phyloP scores from a whole-genome alignment of 1,140 invertebrate species.

The Ylistrum balloti region DNA sequence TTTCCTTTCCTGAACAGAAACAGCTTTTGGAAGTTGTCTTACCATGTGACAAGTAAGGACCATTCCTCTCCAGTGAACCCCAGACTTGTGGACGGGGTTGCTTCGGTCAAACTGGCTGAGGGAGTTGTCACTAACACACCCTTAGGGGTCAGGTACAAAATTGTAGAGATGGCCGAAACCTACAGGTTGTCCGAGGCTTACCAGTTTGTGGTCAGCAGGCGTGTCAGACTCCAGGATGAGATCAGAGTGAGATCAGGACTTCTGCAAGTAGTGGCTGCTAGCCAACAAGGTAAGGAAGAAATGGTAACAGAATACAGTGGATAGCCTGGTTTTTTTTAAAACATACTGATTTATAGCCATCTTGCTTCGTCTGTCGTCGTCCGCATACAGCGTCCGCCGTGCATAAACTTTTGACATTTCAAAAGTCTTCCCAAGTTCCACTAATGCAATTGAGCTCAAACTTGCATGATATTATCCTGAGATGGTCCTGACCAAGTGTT shows the following conservation, averaged over 20 bases:
- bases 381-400: no score
- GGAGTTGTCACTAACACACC: neutral
- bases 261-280: neutral
- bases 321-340: no score
- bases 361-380: no score
- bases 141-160: neutral
- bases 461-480: no score
- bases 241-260: constrained; percentile 44
- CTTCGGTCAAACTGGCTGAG: neutral
- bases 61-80: neutral
- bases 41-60: constrained; percentile 41
- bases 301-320: no score
- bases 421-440: no score
- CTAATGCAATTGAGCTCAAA: no score
- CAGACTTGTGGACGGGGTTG: neutral
- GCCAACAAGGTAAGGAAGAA: neutral
- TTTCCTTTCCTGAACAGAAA: constrained; percentile 20
- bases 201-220: constrained; percentile 49
- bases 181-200: constrained; percentile 53
- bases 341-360: no score
- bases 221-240: constrained; percentile 45
- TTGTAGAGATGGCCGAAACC: neutral
- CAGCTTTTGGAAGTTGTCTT: constrained; percentile 32
- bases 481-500: no score
- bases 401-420: no score